A percentile compares a stretch with the other conserved stretches of the same genome.
phyloP scores from a whole-genome alignment of 2,797 vertebrate genomes.

The Microctenopoma steveboyesi region DNA sequence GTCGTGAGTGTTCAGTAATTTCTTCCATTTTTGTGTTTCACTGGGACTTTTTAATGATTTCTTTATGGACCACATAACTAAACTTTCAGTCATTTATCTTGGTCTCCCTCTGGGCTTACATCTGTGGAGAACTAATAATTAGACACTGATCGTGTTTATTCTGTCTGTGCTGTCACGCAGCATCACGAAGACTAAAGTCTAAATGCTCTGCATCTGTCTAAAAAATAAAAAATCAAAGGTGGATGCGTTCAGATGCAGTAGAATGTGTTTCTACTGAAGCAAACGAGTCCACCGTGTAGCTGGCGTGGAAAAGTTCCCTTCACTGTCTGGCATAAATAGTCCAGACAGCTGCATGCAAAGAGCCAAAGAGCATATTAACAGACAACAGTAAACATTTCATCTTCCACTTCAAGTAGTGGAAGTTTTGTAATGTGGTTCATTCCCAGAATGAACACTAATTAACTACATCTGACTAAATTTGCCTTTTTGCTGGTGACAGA shows the following conservation, averaged over 20 bases:
- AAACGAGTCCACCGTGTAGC: too few species aligned
- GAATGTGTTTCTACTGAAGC: too few species aligned
- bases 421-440: neutral
- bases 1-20: slow-evolving; percentile 68
- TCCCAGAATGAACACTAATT: neutral
- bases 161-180: slow-evolving; percentile 21
- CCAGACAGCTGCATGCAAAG: neutral
- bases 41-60: slow-evolving; percentile 57
- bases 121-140: slow-evolving; percentile 43
- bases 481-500: neutral
- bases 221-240: slow-evolving; percentile 8
- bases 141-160: slow-evolving; percentile 44
- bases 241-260: too few species aligned
- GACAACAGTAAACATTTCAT: neutral
- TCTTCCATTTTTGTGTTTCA: slow-evolving; percentile 68
- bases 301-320: too few species aligned
- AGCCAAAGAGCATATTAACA: neutral
- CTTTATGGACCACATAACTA: slow-evolving; percentile 49
- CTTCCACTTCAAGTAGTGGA: neutral
- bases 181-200: slow-evolving; percentile 33
- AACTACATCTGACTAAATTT: neutral
- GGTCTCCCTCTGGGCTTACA: slow-evolving; percentile 31
- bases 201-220: slow-evolving; percentile 20
- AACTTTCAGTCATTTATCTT: slow-evolving; percentile 54
- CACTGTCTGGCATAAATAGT: neutral